Evolutionary conservation across 2,797 vertebrate species (phyloP), one percentile per base, ranked within the genome.

Genomic region (Setipinna tenuifilis): DNA sequence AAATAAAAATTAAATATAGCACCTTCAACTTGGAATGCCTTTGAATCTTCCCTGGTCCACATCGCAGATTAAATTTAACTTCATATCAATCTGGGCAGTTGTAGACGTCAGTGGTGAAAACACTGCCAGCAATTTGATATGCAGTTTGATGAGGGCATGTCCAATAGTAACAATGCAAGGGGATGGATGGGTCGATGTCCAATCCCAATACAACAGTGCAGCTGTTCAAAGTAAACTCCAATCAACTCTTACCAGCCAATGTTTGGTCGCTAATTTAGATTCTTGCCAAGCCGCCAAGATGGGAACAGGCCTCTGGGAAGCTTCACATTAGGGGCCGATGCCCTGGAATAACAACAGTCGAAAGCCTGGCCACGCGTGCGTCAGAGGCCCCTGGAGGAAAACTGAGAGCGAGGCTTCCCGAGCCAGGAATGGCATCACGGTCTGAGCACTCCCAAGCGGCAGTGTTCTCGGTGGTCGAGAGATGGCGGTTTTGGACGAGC

Each of bases 381-480:
- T 75, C 35, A n/a, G 71, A 21, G 31, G 71, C 2, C 19, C 19
- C 71, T 78, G 71, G 35, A 41, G 71, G 16, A 44, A 78, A 21
- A 44, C 31, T 19, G 35, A 44, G 71, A 31, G 25, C 28, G 28
- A 17, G 35, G 35, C 9, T 31, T 19, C 41, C 21, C 19, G 17
- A 19, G 71, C 71, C 71, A 78, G 31, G 28, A 44, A 78, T 78
- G 71, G 71, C 71, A 78, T 78, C 71, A 78, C 35, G 19, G 71
- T 78, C 71, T 78, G 71, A 44, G 71, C 71, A 78, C 71, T 78
- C 71, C 0, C 0, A 16, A 78, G 35, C 4, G 7, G 71, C 31
- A 78, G 4, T 2, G 35, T 1, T 44, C 71, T 44, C 19, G 7
- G 71, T 21, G 71, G 19, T 78, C 71, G 0, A 21, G 71, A 17